phyloP scores from a whole-genome alignment of 2,113 vertebrate genomes.

The Pteruthius melanotis region DNA sequence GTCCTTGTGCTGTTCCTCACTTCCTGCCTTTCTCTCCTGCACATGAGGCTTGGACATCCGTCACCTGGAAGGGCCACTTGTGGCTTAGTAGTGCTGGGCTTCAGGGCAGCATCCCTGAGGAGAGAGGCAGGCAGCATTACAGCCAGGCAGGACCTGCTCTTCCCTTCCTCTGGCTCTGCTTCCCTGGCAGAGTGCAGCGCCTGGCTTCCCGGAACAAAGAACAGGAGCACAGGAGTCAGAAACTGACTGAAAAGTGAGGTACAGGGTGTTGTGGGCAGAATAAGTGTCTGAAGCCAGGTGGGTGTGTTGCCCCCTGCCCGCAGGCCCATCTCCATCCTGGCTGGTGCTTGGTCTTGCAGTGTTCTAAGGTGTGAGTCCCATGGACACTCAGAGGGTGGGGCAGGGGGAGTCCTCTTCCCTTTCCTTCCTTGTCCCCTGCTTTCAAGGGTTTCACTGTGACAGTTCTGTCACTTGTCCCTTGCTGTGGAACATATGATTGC shows the following conservation, averaged over 20 bases:
- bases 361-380: background rate
- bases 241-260: background rate
- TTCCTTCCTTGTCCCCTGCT: background rate
- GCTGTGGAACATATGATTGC: slow-evolving; percentile 69
- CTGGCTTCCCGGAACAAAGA: background rate
- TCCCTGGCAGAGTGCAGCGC: accelerated
- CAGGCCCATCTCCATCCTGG: background rate
- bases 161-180: background rate
- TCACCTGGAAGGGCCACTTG: background rate
- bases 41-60: background rate
- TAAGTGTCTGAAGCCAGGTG: accelerated
- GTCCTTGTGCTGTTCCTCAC: background rate
- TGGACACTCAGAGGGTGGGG: background rate
- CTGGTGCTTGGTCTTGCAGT: background rate
- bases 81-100: background rate
- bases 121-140: background rate
- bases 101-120: background rate
- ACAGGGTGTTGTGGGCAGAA: background rate
- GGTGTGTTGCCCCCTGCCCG: background rate
- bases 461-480: slow-evolving; percentile 72
- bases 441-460: slow-evolving; percentile 67
- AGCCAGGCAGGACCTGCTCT: background rate
- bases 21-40: background rate
- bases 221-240: background rate
- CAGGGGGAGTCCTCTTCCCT: background rate